Conservation (phyloP, 2,113 vertebrate species). For the Rhadina sibilatrix region DNA sequence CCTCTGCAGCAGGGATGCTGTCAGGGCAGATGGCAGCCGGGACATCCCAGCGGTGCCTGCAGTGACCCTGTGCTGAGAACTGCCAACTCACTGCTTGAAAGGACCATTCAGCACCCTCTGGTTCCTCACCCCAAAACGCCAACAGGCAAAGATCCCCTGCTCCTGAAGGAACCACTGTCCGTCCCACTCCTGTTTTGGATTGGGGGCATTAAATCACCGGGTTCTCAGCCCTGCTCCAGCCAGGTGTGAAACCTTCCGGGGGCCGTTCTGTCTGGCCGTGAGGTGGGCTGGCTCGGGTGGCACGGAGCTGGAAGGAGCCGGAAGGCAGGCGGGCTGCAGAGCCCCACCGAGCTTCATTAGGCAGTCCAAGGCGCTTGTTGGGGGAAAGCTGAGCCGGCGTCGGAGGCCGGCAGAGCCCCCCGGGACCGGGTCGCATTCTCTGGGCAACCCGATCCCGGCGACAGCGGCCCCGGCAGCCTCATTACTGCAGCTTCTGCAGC, state of each 20-base stretch:
- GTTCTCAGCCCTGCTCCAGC: neutral
- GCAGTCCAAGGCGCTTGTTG: neutral
- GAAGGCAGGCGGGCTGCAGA: neutral
- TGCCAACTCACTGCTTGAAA: neutral
- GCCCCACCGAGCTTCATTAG: slow-evolving; percentile 46
- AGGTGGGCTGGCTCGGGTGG: neutral
- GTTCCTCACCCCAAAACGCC: accelerated
- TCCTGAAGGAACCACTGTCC: neutral
- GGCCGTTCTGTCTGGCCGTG: accelerated
- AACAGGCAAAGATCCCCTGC: neutral
- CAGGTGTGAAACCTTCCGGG: accelerated
- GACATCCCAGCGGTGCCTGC: accelerated
- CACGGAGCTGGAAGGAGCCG: neutral
- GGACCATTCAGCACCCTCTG: neutral
- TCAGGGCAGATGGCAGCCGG: neutral
- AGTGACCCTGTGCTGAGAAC: neutral
- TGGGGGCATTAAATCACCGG: accelerated
- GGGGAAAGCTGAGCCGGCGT: slow-evolving; percentile 60
- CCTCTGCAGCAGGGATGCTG: neutral
- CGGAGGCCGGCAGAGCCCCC: slow-evolving; percentile 1
- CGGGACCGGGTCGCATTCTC: slow-evolving; percentile 30
- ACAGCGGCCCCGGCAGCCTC: slow-evolving; percentile 15
- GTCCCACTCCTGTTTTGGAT: accelerated
- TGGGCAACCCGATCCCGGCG: slow-evolving; percentile 51
- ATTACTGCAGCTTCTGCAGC: slow-evolving; percentile 6